Evolutionary conservation across 2,113 vertebrate species (phyloP).

Genomic region (Excalfactoria chinensis): DNA sequence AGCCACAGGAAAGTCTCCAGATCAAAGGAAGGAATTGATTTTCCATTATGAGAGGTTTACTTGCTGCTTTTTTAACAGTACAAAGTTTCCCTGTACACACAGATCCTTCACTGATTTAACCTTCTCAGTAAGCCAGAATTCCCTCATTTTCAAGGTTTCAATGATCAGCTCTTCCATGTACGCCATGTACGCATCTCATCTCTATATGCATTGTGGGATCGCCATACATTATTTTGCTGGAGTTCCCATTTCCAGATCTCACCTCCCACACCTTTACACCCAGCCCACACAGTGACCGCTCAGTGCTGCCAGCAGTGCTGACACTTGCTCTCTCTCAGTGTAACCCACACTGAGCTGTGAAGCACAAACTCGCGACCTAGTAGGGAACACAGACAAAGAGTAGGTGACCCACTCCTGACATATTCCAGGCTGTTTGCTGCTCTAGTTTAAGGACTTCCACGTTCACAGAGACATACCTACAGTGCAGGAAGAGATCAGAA

Average conservation of each 20-base stretch:
- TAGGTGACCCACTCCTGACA: too few relatives aligned
- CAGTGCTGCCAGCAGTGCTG: background rate
- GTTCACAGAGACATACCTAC: background rate
- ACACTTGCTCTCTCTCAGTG: background rate
- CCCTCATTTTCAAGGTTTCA: background rate
- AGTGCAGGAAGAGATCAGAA: accelerated
- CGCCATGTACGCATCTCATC: background rate
- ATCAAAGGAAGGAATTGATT: background rate
- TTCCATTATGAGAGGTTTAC: background rate
- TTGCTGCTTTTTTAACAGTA: background rate
- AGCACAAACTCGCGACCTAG: background rate
- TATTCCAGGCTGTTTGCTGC: background rate
- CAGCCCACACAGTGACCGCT: background rate
- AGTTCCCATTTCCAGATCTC: background rate
- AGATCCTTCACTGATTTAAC: background rate
- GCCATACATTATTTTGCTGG: accelerated
- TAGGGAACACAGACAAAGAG: accelerated
- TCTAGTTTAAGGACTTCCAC: background rate
- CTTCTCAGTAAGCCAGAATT: background rate
- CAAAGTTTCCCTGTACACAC: background rate
- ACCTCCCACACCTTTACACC: background rate
- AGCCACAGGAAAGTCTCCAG: background rate
- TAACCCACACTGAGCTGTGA: background rate
- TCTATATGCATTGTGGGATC: accelerated
- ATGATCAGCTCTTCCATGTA: accelerated